A percentile compares a stretch with the other conserved stretches of the same genome.
Evolutionary conservation across 2,113 vertebrate genomes (phyloP).

Genomic region (Neoarius graeffei): DNA sequence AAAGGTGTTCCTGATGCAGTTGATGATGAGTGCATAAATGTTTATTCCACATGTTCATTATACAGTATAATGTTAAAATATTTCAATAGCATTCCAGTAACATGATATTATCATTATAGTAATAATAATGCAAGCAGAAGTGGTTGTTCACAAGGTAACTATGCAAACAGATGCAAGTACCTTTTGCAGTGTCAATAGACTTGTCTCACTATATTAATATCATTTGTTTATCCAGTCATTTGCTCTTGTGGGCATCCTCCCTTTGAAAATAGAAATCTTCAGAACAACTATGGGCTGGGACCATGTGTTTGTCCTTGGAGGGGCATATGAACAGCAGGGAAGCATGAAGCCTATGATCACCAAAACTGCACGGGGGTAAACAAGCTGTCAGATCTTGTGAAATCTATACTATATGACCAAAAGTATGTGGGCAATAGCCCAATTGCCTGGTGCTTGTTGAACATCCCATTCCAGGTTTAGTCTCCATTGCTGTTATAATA

Average conservation of each 20-base stretch:
- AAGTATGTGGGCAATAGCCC: background rate
- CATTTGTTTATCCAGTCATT: conserved; percentile 25
- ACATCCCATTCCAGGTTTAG: background rate
- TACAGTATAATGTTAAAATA: background rate
- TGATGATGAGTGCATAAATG: no score
- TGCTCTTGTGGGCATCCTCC: conserved; percentile 52
- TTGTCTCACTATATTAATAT: background rate
- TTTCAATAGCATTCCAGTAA: background rate
- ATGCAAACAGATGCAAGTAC: background rate
- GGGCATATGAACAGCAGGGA: no score
- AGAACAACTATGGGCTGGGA: conserved; percentile 27
- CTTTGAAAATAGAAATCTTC: conserved; percentile 45
- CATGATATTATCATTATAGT: no score
- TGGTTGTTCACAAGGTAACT: background rate
- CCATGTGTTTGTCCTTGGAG: background rate
- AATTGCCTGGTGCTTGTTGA: background rate
- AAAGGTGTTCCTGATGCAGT: no score
- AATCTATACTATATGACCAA: background rate
- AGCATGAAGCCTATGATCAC: background rate
- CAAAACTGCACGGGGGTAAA: background rate
- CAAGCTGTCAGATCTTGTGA: background rate
- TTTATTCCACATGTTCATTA: background rate
- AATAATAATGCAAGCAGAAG: background rate
- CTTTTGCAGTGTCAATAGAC: conserved; percentile 39
- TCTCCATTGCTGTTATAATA: background rate